Conservation (phyloP, 2,113 vertebrate species). For the Cavia aperea region DNA sequence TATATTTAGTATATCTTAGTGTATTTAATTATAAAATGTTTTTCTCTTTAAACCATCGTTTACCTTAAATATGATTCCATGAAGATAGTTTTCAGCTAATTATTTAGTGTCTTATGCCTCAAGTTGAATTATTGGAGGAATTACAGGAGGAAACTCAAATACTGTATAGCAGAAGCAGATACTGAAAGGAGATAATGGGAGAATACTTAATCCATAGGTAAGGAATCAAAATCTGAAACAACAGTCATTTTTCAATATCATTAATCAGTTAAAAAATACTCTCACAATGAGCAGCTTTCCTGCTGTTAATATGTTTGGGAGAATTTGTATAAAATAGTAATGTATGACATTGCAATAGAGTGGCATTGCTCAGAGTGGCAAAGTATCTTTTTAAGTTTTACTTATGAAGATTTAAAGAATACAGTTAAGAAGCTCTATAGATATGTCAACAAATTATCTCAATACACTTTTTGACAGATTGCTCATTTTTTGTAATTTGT, state of each 20-base stretch:
- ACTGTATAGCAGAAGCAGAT: neutral
- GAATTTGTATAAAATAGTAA: slow-evolving; percentile 20
- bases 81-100: neutral
- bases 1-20: neutral
- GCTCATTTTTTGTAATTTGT: slow-evolving; percentile 33
- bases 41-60: neutral
- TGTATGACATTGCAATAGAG: neutral
- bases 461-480: neutral
- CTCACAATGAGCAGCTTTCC: neutral
- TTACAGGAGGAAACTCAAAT: neutral
- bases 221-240: neutral
- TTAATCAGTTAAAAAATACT: slow-evolving; percentile 3
- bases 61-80: neutral
- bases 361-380: neutral
- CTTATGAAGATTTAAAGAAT: neutral
- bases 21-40: neutral
- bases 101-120: neutral
- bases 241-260: neutral
- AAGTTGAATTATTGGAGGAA: neutral
- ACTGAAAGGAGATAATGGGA: neutral
- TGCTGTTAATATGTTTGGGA: neutral
- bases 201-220: neutral
- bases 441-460: neutral
- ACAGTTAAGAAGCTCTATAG: neutral
- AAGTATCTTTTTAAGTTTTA: neutral